Base-by-base conservation (phyloP, 2,797 vertebrate species). In the Amblyopsis hoosieri region DNA sequence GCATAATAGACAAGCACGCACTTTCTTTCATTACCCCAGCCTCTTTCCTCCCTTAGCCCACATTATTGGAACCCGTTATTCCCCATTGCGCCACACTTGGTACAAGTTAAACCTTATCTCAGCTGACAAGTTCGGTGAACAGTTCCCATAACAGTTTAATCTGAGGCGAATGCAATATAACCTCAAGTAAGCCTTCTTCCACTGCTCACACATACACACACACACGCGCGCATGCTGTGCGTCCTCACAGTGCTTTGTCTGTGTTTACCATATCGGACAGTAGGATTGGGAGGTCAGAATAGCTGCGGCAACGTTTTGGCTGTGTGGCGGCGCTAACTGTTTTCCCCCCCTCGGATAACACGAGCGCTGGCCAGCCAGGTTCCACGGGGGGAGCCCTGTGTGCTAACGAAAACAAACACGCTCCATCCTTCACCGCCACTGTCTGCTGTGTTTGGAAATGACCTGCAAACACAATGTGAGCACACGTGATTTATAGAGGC, bases 321-420 rank as follows among this genome's bases (percentile, higher is more conserved):
- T 53, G 4, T 53, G 14, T 46, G 14, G 10, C 51, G 58, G 55
- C 59, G 61, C 58, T 56, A 68, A 85, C 84, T 67, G 70, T 75
- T 83, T 82, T 83, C 72, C 64, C 66, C 63, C 63, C 71, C 67
- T 64, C 68, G 75, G 80, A 79, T 82, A 83, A 78, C 64, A 29
- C 19, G 55, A 64, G 57, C 1, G 61, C 69, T 63, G 54, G 54
- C 61, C 33, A 9, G 64, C 71, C 3, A 0, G 6, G 54, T 12
- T 63, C 77, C 56, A 14, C 58, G n/a, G 79, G n/a, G 77, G 63
- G 79, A 83, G 66, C 56, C 57, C 37, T 42, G 13, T 50, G 13
- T 12, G 23, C 50, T 65, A 62, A 62, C 63, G 72, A 75, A 78
- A 82, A 81, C 75, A 86, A 80, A 81, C 71, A 71, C 42, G 51